Evolutionary conservation across 2,113 vertebrate species (phyloP).

Genomic region (Scomber japonicus): DNA sequence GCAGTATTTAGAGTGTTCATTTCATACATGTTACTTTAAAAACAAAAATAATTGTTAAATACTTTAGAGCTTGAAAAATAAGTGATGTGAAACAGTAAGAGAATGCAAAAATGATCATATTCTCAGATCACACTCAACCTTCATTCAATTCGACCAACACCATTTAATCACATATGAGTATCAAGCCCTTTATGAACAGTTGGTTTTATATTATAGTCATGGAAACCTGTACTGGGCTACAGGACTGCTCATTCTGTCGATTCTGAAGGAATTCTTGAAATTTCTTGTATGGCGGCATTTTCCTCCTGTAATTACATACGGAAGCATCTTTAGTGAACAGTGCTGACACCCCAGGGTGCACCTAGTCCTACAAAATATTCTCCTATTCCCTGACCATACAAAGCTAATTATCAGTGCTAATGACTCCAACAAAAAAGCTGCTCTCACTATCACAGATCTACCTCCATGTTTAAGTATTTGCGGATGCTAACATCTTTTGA

Average conservation of each 20-base stretch:
- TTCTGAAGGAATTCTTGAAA: constrained; percentile 25
- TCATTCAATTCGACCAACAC: too few species aligned
- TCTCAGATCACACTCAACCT: too few species aligned
- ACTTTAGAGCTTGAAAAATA: too few species aligned
- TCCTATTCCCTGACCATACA: constrained; percentile 45
- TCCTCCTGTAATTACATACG: constrained; percentile 38
- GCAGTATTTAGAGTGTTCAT: too few species aligned
- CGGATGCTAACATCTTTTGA: neutral
- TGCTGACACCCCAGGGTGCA: constrained; percentile 47
- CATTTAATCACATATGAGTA: constrained; percentile 28
- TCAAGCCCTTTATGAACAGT: constrained; percentile 37
- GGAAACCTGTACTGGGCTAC: constrained; percentile 15
- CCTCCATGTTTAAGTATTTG: constrained; percentile 16
- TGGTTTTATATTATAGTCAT: constrained; percentile 42
- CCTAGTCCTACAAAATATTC: constrained; percentile 38
- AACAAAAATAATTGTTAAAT: too few species aligned
- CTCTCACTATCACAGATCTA: constrained; percentile 15
- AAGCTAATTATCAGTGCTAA: constrained; percentile 58
- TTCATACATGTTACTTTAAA: too few species aligned
- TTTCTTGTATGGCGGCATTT: constrained; percentile 28
- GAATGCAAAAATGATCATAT: too few species aligned
- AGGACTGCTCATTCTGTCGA: constrained; percentile 15
- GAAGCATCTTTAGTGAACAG: constrained; percentile 40
- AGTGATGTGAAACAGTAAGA: too few species aligned
- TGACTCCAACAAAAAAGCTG: constrained; percentile 27